A percentile compares a stretch with the other conserved stretches of the same genome.
phyloP scores from a whole-genome alignment of 2,888 invertebrate genomes.

The Cheiracanthium punctorium region DNA sequence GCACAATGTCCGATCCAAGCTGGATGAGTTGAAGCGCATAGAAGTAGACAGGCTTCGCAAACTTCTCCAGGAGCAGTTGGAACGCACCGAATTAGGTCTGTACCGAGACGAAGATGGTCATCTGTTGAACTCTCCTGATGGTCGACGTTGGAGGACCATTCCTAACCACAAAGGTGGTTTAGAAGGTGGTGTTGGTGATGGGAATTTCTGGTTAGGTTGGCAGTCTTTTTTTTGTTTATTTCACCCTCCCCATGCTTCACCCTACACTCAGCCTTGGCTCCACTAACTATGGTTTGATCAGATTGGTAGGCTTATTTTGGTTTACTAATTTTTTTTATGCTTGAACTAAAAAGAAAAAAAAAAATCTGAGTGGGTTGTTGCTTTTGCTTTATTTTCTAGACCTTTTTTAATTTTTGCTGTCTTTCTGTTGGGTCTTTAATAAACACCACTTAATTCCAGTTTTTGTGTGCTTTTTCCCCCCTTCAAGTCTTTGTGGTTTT shows the following conservation, averaged over 20 bases:
- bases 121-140: slow-evolving; percentile 59
- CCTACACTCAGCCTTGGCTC: neutral
- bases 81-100: slow-evolving; percentile 75
- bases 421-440: no score
- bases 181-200: slow-evolving; percentile 66
- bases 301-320: slow-evolving; percentile 8
- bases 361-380: no score
- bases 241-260: slow-evolving; percentile 18
- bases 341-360: no score
- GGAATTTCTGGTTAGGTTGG: slow-evolving; percentile 61
- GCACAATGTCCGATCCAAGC: slow-evolving; percentile 88
- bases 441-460: no score
- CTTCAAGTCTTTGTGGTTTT: no score
- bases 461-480: no score
- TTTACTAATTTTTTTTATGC: neutral
- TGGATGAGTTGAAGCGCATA: slow-evolving; percentile 93
- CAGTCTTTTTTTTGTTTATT: slow-evolving; percentile 38
- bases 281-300: neutral
- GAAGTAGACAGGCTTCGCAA: slow-evolving; percentile 89
- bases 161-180: slow-evolving; percentile 51
- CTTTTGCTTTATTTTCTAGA: no score
- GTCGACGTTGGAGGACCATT: slow-evolving; percentile 68
- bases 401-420: no score
- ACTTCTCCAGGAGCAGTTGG: slow-evolving; percentile 82
- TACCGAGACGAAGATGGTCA: slow-evolving; percentile 68